Percentiles rank a stretch among this genome's conserved stretches.
Conservation (phyloP, 2,113 vertebrate species). For the Bambusicola thoracicus region DNA sequence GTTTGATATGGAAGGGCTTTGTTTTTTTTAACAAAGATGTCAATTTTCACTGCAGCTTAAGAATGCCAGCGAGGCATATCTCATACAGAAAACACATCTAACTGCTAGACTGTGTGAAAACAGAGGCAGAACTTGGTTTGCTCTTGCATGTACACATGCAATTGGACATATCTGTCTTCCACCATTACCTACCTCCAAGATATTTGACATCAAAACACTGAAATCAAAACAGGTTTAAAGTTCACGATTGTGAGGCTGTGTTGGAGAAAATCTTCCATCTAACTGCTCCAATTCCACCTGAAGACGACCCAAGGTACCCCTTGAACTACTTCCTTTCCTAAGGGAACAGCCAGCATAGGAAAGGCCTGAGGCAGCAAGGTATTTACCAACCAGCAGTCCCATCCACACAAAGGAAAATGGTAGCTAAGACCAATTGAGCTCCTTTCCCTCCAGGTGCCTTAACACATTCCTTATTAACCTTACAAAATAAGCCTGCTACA, state of each 20-base stretch:
- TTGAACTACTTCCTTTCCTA: background rate
- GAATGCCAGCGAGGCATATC: background rate
- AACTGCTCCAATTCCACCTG: background rate
- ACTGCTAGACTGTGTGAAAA: background rate
- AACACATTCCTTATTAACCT: constrained; percentile 58
- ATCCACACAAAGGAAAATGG: background rate
- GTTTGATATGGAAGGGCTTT: background rate
- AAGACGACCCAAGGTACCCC: background rate
- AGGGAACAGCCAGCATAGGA: background rate
- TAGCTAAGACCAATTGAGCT: constrained; percentile 22
- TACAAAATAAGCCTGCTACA: constrained; percentile 33
- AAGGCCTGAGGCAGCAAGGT: constrained; percentile 8
- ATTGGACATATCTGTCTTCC: background rate
- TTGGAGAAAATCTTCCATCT: background rate
- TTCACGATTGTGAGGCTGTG: background rate
- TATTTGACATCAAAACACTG: background rate
- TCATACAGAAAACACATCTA: background rate
- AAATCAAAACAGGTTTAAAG: background rate
- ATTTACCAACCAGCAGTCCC: constrained; percentile 7
- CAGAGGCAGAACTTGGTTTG: background rate
- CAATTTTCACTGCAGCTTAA: background rate
- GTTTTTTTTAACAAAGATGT: background rate
- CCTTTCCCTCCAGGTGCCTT: constrained; percentile 35
- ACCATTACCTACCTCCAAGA: background rate
- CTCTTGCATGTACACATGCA: accelerated